Evolutionary conservation across 2,888 invertebrate genomes (phyloP).

Genomic region (Drosophila bunnanda): DNA sequence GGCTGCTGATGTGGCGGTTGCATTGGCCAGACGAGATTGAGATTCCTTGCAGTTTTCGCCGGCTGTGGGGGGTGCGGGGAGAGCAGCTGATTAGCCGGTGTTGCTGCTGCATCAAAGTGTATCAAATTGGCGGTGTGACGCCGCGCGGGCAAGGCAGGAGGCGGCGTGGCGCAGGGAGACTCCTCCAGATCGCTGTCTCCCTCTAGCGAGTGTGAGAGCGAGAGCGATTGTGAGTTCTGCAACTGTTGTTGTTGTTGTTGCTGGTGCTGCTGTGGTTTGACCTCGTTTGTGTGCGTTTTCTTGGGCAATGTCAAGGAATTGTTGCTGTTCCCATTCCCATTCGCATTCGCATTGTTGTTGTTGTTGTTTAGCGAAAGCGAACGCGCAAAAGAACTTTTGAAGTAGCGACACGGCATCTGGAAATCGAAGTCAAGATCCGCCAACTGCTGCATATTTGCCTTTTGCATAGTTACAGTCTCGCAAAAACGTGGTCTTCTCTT

Average conservation of each 20-base stretch:
- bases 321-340: conserved; percentile 56
- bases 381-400: conserved; percentile 86
- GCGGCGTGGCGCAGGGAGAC: conserved; percentile 57
- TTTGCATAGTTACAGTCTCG: conserved; percentile 37
- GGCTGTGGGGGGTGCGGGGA: conserved; percentile 25
- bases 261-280: conserved; percentile 45
- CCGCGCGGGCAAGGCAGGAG: conserved; percentile 80
- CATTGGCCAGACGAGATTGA: conserved; percentile 61
- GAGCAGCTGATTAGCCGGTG: conserved; percentile 57
- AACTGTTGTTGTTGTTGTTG: conserved; percentile 32
- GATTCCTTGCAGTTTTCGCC: conserved; percentile 58
- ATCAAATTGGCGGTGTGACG: conserved; percentile 62
- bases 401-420: conserved; percentile 84
- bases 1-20: conserved; percentile 40
- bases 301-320: conserved; percentile 58
- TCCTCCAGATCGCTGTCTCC: conserved; percentile 43
- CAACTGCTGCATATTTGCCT: conserved; percentile 34
- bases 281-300: conserved; percentile 65
- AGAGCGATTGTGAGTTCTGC: conserved; percentile 28
- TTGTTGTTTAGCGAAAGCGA: conserved; percentile 85
- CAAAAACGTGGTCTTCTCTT: background rate
- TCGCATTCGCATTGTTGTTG: conserved; percentile 62
- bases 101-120: conserved; percentile 53
- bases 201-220: conserved; percentile 28
- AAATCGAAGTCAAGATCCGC: conserved; percentile 84